These are phyloP conservation scores for Lampris incognitus DNA, from an alignment of 2,113 vertebrate species.

Conservation along the genomic window DNA sequence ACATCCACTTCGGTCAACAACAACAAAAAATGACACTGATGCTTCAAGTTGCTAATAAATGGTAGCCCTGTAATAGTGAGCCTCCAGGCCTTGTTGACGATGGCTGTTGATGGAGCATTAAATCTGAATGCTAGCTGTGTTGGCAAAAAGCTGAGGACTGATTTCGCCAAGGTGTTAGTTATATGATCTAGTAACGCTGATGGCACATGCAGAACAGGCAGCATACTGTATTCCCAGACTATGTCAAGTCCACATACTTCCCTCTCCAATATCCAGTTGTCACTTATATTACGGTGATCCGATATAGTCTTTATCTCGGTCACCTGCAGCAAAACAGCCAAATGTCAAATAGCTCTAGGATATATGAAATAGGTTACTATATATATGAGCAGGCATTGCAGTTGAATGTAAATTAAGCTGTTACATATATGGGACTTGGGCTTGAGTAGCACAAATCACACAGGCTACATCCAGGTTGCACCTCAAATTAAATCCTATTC, in stretches of 20 bases:
- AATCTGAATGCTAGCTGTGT: slow-evolving; percentile 9
- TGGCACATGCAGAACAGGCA: background rate
- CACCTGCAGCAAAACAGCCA: too few relatives aligned
- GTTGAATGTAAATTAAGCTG: too few relatives aligned
- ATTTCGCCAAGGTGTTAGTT: slow-evolving; percentile 5
- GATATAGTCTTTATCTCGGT: too few relatives aligned
- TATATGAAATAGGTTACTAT: too few relatives aligned
- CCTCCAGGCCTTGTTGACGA: background rate
- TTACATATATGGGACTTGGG: too few relatives aligned
- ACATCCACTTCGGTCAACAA: background rate
- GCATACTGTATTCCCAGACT: background rate
- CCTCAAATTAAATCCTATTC: too few relatives aligned
- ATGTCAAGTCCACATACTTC: background rate
- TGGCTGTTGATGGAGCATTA: background rate
- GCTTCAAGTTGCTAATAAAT: background rate
- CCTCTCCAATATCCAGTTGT: background rate
- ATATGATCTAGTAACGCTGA: background rate
- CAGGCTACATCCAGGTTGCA: too few relatives aligned
- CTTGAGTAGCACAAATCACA: too few relatives aligned
- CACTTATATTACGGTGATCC: too few relatives aligned
- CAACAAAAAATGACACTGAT: background rate
- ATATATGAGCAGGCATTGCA: too few relatives aligned
- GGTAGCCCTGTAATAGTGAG: too few relatives aligned
- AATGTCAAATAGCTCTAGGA: too few relatives aligned
- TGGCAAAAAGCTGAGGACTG: background rate